These are phyloP conservation scores for Halcyon chelicuti DNA, from an alignment of 2,797 vertebrate species.

Conservation along the genomic window DNA sequence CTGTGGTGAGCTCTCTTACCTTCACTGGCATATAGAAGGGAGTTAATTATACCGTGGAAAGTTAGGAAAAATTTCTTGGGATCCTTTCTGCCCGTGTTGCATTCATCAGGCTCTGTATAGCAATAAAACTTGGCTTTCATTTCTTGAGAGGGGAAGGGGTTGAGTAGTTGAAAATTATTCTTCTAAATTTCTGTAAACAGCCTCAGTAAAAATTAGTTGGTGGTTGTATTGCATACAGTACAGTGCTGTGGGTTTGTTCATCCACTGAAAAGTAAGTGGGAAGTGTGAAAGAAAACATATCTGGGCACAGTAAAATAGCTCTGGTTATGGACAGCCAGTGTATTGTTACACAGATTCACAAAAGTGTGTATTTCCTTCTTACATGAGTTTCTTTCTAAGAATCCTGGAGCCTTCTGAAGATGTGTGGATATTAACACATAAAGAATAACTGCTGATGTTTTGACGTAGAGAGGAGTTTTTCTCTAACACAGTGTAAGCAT, in stretches of 20 bases:
- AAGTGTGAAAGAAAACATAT: not conserved
- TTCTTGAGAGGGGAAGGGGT: not conserved
- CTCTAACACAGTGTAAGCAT: not conserved
- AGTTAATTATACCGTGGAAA: not conserved
- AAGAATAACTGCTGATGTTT: not conserved
- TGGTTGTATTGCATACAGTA: not conserved
- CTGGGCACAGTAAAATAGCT: not conserved
- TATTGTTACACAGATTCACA: not conserved
- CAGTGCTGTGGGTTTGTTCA: not conserved
- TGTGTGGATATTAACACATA: not conserved
- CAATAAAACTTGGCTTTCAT: not conserved
- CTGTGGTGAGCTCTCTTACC: not conserved
- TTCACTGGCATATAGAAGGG: not conserved
- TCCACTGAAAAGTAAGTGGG: not conserved
- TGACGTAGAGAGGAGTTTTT: not conserved
- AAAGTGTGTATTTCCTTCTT: not conserved
- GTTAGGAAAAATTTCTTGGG: not conserved
- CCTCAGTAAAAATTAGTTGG: not conserved
- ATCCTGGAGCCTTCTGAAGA: not conserved
- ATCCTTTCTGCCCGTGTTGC: not conserved
- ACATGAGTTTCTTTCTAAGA: not conserved
- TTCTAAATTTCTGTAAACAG: not conserved
- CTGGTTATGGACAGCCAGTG: not conserved
- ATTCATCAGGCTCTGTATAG: not conserved
- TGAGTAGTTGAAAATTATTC: not conserved